Evolutionary conservation across 2,797 vertebrate genomes (phyloP).

Genomic region (Molothrus aeneus): DNA sequence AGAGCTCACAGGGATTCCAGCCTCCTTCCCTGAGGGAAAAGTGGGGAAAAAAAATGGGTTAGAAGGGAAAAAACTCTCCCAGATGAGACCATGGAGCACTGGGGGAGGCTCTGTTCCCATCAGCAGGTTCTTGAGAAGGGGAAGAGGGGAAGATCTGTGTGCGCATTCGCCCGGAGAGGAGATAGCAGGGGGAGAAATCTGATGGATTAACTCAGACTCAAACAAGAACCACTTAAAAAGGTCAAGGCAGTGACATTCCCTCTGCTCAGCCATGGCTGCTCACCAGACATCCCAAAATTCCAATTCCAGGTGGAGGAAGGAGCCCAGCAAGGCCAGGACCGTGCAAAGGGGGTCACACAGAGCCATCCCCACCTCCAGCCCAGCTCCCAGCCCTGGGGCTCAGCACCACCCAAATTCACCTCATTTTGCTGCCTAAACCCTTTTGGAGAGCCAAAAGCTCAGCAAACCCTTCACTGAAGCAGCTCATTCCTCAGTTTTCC

Average conservation of each 20-base stretch:
- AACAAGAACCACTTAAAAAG: background rate
- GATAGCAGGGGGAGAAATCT: accelerated
- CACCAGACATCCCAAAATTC: accelerated
- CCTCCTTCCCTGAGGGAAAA: background rate
- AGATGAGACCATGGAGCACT: accelerated
- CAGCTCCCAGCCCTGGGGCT: background rate
- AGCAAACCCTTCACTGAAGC: background rate
- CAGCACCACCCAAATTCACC: accelerated
- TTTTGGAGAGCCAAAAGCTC: background rate
- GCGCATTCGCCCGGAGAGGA: background rate
- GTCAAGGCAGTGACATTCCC: background rate
- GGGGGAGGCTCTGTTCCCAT: background rate
- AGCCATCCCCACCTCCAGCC: background rate
- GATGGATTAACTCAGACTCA: background rate
- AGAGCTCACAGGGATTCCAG: background rate
- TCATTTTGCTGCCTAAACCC: background rate
- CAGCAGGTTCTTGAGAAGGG: background rate
- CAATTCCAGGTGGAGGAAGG: accelerated
- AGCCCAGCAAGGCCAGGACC: background rate
- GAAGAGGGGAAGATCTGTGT: background rate
- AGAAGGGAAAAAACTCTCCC: background rate
- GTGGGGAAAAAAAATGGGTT: background rate
- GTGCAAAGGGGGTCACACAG: background rate
- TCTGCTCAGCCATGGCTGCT: background rate
- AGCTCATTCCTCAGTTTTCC: background rate